A percentile compares a stretch with the other conserved stretches of the same genome.
Evolutionary conservation across 2,888 invertebrate genomes (phyloP).

Genomic region (Ormyrus rosae): DNA sequence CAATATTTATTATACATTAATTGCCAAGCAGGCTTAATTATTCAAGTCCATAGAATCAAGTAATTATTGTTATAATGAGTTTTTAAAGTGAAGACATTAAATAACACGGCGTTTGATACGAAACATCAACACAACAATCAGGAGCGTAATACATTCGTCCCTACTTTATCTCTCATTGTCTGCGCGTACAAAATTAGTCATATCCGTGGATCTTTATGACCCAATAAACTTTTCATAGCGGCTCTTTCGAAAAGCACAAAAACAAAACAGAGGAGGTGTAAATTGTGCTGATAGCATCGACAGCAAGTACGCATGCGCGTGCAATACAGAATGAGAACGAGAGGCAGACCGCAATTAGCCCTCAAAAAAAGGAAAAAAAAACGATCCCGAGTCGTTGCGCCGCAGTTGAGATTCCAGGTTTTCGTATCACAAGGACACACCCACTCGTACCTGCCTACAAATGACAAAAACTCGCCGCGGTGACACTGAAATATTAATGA

Average conservation of each 20-base stretch:
- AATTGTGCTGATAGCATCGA: slow-evolving; percentile 40
- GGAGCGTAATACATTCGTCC: not conserved
- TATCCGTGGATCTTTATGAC: slow-evolving; percentile 49
- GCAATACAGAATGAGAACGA: too few species aligned
- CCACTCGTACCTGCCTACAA: slow-evolving; percentile 63
- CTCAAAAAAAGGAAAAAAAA: not conserved
- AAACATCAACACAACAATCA: slow-evolving; percentile 20
- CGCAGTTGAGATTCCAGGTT: not conserved
- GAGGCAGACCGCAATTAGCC: slow-evolving; percentile 27
- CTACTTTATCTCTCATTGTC: slow-evolving; percentile 25
- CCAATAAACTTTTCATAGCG: slow-evolving; percentile 43
- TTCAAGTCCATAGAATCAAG: slow-evolving; percentile 17
- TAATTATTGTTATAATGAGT: slow-evolving; percentile 14
- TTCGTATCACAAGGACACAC: slow-evolving; percentile 51
- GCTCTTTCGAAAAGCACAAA: slow-evolving; percentile 1
- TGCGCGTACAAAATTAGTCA: slow-evolving; percentile 35
- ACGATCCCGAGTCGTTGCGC: not conserved
- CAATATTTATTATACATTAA: too few species aligned
- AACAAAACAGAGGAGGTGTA: slow-evolving; percentile 29
- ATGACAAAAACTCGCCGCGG: slow-evolving; percentile 67
- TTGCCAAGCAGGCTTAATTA: not conserved
- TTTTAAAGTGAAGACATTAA: slow-evolving; percentile 36
- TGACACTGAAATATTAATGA: slow-evolving; percentile 71
- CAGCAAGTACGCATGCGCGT: not conserved
- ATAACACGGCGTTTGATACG: slow-evolving; percentile 11